phyloP scores from a whole-genome alignment of 2,888 invertebrate genomes.

The Aethes cnicana region DNA sequence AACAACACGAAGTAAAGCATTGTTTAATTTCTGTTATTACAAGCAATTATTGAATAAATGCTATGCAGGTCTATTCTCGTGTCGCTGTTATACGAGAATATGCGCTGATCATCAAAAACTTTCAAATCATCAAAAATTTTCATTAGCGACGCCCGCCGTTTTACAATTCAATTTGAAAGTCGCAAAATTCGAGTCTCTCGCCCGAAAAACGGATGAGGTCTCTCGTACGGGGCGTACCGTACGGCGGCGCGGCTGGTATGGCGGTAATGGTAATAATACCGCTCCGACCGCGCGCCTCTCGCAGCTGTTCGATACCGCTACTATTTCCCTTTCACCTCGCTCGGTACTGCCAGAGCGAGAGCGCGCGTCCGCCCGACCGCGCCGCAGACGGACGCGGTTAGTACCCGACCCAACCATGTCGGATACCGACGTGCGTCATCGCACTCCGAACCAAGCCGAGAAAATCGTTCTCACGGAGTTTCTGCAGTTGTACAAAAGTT shows the following conservation, averaged over 20 bases:
- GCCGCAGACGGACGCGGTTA: slow-evolving; percentile 18
- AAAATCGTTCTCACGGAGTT: slow-evolving; percentile 33
- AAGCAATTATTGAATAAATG: too few relatives aligned
- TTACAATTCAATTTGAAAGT: too few relatives aligned
- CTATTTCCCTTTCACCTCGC: slow-evolving; percentile 28
- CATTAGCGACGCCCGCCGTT: neutral
- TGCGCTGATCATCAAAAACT: too few relatives aligned
- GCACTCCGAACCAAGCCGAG: slow-evolving; percentile 10
- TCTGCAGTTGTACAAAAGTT: slow-evolving; percentile 35
- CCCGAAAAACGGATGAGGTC: slow-evolving; percentile 21
- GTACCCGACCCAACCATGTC: slow-evolving; percentile 35
- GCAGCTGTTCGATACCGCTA: slow-evolving; percentile 40
- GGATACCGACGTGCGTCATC: slow-evolving; percentile 19
- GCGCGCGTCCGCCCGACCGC: slow-evolving; percentile 31
- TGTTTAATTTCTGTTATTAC: too few relatives aligned
- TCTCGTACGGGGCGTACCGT: too few relatives aligned
- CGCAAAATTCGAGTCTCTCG: slow-evolving; percentile 1
- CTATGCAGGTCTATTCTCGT: too few relatives aligned
- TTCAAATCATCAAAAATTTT: neutral
- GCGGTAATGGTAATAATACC: slow-evolving; percentile 25
- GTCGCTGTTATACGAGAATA: too few relatives aligned
- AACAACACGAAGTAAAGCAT: too few relatives aligned
- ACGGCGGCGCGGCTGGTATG: too few relatives aligned
- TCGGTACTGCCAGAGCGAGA: slow-evolving; percentile 34
- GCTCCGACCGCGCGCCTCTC: slow-evolving; percentile 12